These are phyloP conservation scores for Parthenolecanium corni DNA, from an alignment of 2,888 invertebrate species.

Conservation along the genomic window DNA sequence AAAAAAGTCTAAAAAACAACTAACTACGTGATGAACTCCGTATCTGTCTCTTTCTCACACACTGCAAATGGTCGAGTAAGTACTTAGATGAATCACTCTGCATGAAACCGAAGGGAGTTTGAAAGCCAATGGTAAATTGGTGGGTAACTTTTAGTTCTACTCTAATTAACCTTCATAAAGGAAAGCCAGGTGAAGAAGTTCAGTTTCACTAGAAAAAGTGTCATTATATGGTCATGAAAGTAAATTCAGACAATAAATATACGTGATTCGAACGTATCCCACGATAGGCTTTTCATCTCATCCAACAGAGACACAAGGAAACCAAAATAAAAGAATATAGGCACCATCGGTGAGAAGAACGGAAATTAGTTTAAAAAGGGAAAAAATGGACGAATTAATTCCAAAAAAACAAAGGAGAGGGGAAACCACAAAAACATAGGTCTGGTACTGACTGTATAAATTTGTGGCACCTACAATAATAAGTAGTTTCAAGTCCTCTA, in stretches of 20 bases:
- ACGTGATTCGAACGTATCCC: constrained; percentile 10
- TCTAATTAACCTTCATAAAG: constrained; percentile 20
- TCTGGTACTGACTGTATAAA: too few species aligned
- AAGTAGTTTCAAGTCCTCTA: too few species aligned
- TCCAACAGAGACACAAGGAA: neutral
- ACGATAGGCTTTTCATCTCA: constrained; percentile 6
- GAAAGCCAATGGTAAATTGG: constrained; percentile 8
- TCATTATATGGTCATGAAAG: constrained; percentile 9
- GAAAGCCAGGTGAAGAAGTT: neutral
- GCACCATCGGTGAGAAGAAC: too few species aligned
- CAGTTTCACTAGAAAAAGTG: constrained; percentile 5
- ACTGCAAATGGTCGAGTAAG: neutral
- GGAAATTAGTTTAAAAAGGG: too few species aligned
- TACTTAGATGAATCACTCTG: constrained; percentile 8
- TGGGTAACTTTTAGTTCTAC: constrained; percentile 8
- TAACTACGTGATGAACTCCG: too few species aligned
- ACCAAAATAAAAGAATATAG: too few species aligned
- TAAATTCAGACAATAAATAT: constrained; percentile 6
- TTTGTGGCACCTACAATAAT: too few species aligned
- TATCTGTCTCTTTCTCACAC: too few species aligned
- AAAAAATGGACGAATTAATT: too few species aligned
- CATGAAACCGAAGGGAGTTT: constrained; percentile 16
- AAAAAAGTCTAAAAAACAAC: too few species aligned
- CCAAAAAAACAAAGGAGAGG: too few species aligned
- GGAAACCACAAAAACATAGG: too few species aligned